Evolutionary conservation across 2,888 invertebrate genomes (phyloP), one percentile per base, ranked within the genome.

Genomic region (Standfussiana lucernea): DNA sequence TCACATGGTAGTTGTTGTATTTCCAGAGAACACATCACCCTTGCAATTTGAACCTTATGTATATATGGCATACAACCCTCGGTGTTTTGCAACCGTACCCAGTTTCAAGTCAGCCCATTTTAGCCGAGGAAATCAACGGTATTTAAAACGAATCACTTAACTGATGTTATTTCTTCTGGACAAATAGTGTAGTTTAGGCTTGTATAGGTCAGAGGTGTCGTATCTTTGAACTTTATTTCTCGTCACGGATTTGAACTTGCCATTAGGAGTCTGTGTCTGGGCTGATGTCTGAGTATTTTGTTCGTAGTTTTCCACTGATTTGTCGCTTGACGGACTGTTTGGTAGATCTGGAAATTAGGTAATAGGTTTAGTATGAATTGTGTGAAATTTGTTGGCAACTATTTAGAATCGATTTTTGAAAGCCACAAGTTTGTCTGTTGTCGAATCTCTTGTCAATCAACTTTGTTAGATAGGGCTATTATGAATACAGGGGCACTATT

Each of bases 301-400:
- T 35, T 94, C 94, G 85, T 96, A 96, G 86, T 96, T 97, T 77
- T 97, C 97, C 0, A 97, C 95, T 0, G 97, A 97, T 82, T 96
- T 96, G 83, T 97, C 97, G 71, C 97, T 97, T 0, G 96, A 96
- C 0, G 97, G 96, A 86, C 97, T 96, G 92, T 94, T 95, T 0
- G 95, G 92, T 0, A 94, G 89, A 67, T 92, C 96, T 96, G 93
- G 0, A 92, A 93, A 50, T 24, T 28, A n/a, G 3, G 2, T 53
- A 1, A 21, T 11, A 32, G 5, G 28, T 28, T 28, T n/a, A 72
- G 45, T 42, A 35, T 32, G 8, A 32, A 6, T 47, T 21, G 15
- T 62, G 7, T 15, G 37, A 18, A 50, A 32, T 77, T 32, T 1
- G 3, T 13, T 45, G 28, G 28, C 6, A 7, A 37, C 13, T 11